Conservation (phyloP, 2,113 vertebrate genomes). For the Cnemophilus loriae region DNA sequence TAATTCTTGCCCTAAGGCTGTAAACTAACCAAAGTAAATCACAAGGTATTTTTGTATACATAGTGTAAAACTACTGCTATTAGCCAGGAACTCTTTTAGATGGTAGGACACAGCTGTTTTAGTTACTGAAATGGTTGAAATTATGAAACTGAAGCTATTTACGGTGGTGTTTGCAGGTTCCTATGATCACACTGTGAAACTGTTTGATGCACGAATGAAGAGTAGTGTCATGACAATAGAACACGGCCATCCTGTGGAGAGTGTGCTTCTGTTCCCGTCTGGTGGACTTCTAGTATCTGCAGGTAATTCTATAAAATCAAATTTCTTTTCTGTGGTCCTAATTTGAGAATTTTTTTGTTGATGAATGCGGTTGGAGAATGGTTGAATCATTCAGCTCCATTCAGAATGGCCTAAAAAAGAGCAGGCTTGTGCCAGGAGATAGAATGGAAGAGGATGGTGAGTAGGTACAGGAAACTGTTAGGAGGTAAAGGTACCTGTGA, state of each 20-base stretch:
- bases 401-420: background rate
- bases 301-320: conserved; percentile 68
- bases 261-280: conserved; percentile 91
- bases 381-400: background rate
- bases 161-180: conserved; percentile 76
- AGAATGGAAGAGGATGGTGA: background rate
- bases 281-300: conserved; percentile 93
- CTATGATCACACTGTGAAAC: conserved; percentile 92
- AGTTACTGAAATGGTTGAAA: background rate
- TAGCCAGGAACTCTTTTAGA: background rate
- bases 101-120: background rate
- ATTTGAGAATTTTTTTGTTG: background rate
- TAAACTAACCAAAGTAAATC: background rate
- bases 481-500: background rate
- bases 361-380: background rate
- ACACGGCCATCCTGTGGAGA: conserved; percentile 94
- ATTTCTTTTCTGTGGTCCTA: background rate
- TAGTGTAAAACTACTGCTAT: background rate
- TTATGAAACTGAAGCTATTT: background rate
- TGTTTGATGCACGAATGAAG: conserved; percentile 87
- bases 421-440: background rate
- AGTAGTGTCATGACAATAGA: conserved; percentile 87
- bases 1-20: background rate
- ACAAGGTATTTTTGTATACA: background rate
- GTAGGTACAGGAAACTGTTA: background rate